Base-by-base conservation (phyloP, 2,113 vertebrate genomes). In the Tapirus terrestris region DNA sequence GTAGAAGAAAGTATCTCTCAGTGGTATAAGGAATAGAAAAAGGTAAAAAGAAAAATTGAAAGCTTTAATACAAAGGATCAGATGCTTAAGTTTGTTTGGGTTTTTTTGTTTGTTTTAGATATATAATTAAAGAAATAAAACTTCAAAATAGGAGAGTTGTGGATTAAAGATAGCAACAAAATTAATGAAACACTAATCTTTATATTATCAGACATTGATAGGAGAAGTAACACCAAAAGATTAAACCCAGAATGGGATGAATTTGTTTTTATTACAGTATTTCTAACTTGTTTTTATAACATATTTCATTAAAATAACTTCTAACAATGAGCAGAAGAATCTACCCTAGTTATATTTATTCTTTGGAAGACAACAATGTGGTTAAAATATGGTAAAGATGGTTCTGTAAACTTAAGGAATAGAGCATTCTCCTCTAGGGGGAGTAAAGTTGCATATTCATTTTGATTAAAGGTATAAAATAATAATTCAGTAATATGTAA, bases 341-440 rank as follows among this genome's bases (percentile, higher is more conserved):
- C 67, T 88, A 82, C 31, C 79, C 27, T 25, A 81, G 31, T 48
- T 92, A 60, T 67, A 65, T 39, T 70, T 73, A 85, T 72, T 81
- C 45, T 91, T 81, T 92, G 73, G 27, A 96, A 25, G 25, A 60
- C 29, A 93, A 90, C 81, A 72, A 70, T 39, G 25, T 95, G 63
- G 90, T 90, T 95, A 65, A 96, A 97, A 83, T 89, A 94, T 90
- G 31, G 27, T 77, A 82, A 92, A 81, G 43, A 89, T n/a, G n/a
- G 72, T 96, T 97, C 67, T 70, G 23, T 67, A 97, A 86, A 94
- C 29, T 96, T 87, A 95, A 94, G 81, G 8, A 94, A 94, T 65
- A 25, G 16, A 91, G 11, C n/a, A 60, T 48, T 96, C 92, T 91
- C 61, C 77, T 96, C 58, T 48, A 61, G 16, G 23, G 53, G 25